A percentile compares a stretch with the other conserved stretches of the same genome.
Evolutionary conservation across 2,797 vertebrate genomes (phyloP).

Genomic region (Melopsittacus undulatus): DNA sequence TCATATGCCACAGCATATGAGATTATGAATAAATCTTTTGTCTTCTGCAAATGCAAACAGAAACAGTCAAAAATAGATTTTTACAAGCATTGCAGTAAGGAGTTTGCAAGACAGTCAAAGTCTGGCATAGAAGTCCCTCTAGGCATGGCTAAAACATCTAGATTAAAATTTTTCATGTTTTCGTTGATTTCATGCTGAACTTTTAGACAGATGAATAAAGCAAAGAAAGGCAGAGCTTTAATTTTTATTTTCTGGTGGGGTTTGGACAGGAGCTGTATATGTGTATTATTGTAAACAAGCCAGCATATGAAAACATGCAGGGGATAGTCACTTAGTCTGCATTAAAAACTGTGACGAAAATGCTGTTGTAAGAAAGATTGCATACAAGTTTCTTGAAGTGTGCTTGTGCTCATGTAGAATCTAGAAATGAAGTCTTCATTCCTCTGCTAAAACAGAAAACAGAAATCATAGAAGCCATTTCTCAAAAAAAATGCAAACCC

Average conservation of each 20-base stretch:
- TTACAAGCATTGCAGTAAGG: neutral
- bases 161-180: neutral
- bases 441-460: neutral
- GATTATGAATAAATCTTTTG: constrained; percentile 46
- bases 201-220: neutral
- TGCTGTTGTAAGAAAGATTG: neutral
- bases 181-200: neutral
- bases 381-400: neutral
- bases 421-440: neutral
- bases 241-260: neutral
- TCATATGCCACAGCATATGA: constrained; percentile 12
- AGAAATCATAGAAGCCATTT: neutral
- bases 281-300: neutral
- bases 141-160: neutral
- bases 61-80: constrained; percentile 4
- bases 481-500: neutral
- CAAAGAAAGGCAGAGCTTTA: neutral
- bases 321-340: neutral
- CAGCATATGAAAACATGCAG: neutral
- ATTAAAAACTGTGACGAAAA: neutral
- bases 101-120: neutral
- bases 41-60: constrained; percentile 22
- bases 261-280: neutral
- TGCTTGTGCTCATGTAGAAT: neutral
- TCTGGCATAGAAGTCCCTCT: neutral